phyloP scores from a whole-genome alignment of 2,888 invertebrate species.

The Anarsia innoxiella region DNA sequence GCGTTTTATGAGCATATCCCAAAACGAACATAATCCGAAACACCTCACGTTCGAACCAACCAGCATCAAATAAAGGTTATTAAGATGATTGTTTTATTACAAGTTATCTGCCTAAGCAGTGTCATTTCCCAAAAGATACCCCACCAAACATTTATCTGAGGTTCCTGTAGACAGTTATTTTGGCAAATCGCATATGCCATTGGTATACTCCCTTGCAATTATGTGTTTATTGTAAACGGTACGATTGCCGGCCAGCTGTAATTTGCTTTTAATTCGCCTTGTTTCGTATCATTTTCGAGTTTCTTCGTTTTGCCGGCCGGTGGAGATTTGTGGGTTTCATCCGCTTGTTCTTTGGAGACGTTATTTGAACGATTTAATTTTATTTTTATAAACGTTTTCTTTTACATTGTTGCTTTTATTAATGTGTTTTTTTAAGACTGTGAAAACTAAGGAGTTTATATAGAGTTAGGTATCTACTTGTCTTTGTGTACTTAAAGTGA shows the following conservation, averaged over 20 bases:
- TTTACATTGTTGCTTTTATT: background rate
- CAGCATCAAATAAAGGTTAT: no score
- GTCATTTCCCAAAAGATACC: conserved; percentile 9
- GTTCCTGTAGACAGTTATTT: conserved; percentile 55
- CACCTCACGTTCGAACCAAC: no score
- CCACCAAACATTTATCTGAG: conserved; percentile 38
- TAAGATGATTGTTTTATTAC: no score
- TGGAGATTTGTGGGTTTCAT: conserved; percentile 47
- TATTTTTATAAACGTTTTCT: background rate
- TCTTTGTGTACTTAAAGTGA: no score
- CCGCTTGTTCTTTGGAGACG: conserved; percentile 14
- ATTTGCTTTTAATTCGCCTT: conserved; percentile 73
- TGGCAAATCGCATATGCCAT: conserved; percentile 62
- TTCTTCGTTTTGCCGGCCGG: conserved; percentile 58
- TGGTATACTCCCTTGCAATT: conserved; percentile 71
- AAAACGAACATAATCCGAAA: no score
- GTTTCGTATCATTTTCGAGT: conserved; percentile 71
- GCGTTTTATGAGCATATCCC: no score
- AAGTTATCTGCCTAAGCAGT: no score
- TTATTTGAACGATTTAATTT: background rate
- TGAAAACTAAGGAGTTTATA: no score
- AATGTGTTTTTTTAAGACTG: no score
- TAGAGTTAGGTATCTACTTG: no score
- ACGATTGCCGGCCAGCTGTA: conserved; percentile 69
- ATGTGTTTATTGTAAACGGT: conserved; percentile 76